Base-by-base conservation (phyloP, 2,797 vertebrate genomes). In the Hyperoplus lanceolatus region DNA sequence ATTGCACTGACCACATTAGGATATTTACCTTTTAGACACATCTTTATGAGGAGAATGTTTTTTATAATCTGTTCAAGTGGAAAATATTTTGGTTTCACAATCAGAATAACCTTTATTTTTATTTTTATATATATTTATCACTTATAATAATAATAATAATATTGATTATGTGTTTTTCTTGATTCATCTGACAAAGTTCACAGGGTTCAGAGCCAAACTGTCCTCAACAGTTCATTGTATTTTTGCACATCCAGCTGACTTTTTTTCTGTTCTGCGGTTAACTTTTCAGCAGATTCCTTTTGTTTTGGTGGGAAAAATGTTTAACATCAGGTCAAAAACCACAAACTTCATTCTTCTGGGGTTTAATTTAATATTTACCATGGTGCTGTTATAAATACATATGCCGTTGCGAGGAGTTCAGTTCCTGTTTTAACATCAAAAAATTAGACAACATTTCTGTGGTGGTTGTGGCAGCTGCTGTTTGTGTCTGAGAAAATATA, bases 241-340 rank as follows among this genome's bases (percentile, higher is more conserved):
- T 87, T 83, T 80, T 66, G 61, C 60, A 56, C 60, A 55, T 59
- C 11, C 5, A 5, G 60, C 14, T 46, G n/a, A 15, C 29, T 73
- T 3, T 71, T 70, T 74, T 74, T 56, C 49, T 42, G 64, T 61
- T 21, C 48, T 84, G 79, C n/a, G 77, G 83, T 82, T 8, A 36
- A 72, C 77, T 56, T 56, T 10, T 55, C 8, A n/a, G 50, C n/a
- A 53, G 10, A 53, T 1, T 53, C 50, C 18, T n/a, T 53, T 53
- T 53, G 5, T 16, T 53, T 21, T 21, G 11, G 51, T 53, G 4
- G 8, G 21, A 7, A 45, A 45, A 7, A 7, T 45, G 7, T 45
- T 11, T 45, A 11, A 45, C 6, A 45, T 45, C 10, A 7, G 43
- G 43, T 45, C 43, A 45, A 45, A 45, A 45, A 45, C 43, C 43